Conservation (phyloP, 2,797 vertebrate genomes). For the Liasis olivaceus region DNA sequence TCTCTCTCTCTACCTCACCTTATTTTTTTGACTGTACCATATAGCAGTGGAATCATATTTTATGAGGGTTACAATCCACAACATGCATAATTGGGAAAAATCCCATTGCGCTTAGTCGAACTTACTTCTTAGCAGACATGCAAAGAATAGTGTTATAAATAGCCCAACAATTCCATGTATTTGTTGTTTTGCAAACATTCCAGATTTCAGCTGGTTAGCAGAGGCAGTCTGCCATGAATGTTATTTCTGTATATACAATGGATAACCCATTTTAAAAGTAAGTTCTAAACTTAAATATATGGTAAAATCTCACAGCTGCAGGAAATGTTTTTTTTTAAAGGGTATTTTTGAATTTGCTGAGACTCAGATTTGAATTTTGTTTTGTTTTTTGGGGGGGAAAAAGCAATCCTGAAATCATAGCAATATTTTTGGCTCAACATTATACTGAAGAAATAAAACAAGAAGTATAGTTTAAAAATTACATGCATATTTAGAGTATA, state of each 20-base stretch:
- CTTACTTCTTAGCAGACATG: too few species aligned
- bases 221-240: not conserved
- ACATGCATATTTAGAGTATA: not conserved
- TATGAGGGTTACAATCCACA: too few species aligned
- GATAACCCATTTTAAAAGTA: constrained; percentile 11
- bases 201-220: constrained; percentile 1
- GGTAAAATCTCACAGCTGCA: constrained; percentile 21
- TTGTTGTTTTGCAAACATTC: constrained; percentile 2
- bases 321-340: constrained; percentile 21
- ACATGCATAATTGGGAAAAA: too few species aligned
- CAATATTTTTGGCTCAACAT: not conserved
- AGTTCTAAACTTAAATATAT: constrained; percentile 21
- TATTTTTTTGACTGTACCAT: too few species aligned
- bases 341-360: constrained; percentile 3
- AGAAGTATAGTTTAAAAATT: not conserved
- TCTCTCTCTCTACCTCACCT: too few species aligned
- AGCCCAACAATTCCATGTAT: not conserved
- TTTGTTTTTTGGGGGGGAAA: too few species aligned
- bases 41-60: too few species aligned
- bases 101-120: too few species aligned
- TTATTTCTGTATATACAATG: not conserved
- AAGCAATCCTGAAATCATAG: not conserved
- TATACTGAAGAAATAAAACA: not conserved
- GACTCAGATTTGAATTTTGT: not conserved
- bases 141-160: not conserved